Evolutionary conservation across 2,797 vertebrate species (phyloP), one percentile per base, ranked within the genome.

Genomic region (Enoplosus armatus): DNA sequence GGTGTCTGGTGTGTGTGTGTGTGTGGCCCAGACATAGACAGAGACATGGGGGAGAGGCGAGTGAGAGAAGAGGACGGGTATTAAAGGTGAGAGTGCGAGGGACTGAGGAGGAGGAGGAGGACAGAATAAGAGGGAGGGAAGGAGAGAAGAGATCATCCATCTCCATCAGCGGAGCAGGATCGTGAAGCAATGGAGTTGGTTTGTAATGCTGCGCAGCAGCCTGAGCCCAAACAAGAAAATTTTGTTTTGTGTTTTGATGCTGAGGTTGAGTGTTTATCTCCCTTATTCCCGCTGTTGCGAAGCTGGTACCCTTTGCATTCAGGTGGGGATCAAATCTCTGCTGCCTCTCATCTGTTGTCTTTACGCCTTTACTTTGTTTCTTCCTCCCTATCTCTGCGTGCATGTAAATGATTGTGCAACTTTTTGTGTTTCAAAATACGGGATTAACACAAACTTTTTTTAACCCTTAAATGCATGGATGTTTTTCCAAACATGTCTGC

Each of bases 131-230:
- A 64, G 54, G 24, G 47, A 63, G 37, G 26, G 51, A 15, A 37
- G 15, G 48, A 62, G 35, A 63, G 39, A 75, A 51, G 20, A 50
- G 50, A 66, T 68, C 68, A 83, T 89, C 66, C 74, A 72, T 93
- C 84, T 90, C 78, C 81, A 88, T 91, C 83, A 85, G 66, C 18
- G 3, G 59, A 54, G 74, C 79, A 78, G 58, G 24, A 63, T 76
- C 12, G 12, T 50, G 58, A 82, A 64, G 77, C 75, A 24, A 20
- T 33, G 58, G 80, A 60, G 78, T 72, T 77, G 79, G 87, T 86
- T 84, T 83, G 62, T 73, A 81, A 85, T 69, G 67, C 68, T 18
- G 20, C 71, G 75, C 55, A 50, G 67, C 67, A 54, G 59, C 63
- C 75, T 0, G 50, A 76, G 75, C 76, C 64, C 64, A 81, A 68